phyloP scores from a whole-genome alignment of 2,797 vertebrate genomes.

The Pachyuromys duprasi region DNA sequence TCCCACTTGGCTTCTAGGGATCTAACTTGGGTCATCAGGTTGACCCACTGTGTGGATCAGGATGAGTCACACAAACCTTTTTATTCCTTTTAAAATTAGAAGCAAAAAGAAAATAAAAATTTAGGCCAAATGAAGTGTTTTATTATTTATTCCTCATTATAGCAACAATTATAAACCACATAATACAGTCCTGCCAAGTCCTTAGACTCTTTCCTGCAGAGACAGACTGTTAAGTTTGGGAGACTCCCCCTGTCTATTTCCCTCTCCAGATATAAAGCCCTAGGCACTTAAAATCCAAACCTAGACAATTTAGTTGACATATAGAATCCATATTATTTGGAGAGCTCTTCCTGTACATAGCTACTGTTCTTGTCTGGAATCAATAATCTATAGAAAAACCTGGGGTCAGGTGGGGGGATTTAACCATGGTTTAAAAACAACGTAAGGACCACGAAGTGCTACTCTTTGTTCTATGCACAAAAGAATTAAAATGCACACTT shows the following conservation, averaged over 20 bases:
- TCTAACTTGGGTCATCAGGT: not conserved
- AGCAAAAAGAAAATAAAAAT: not conserved
- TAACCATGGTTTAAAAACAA: not conserved
- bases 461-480: slow-evolving; percentile 40
- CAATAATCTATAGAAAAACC: not conserved
- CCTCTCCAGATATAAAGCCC: not conserved
- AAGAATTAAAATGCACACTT: slow-evolving; percentile 12
- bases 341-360: not conserved
- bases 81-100: slow-evolving; percentile 9
- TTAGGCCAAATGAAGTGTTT: slow-evolving; percentile 43
- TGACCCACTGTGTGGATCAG: not conserved
- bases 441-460: not conserved
- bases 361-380: not conserved
- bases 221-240: not conserved
- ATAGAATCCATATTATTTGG: not conserved
- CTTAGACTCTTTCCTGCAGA: slow-evolving; percentile 9
- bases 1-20: not conserved
- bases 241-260: not conserved
- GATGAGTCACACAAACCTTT: not conserved
- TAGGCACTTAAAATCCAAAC: not conserved
- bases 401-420: not conserved
- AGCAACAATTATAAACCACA: not conserved
- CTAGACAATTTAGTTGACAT: slow-evolving; percentile 1
- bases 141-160: slow-evolving; percentile 30
- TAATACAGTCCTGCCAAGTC: not conserved